A percentile compares a stretch with the other conserved stretches of the same genome.
Conservation (phyloP, 2,888 invertebrate genomes). For the Cheilosia vulpina region DNA sequence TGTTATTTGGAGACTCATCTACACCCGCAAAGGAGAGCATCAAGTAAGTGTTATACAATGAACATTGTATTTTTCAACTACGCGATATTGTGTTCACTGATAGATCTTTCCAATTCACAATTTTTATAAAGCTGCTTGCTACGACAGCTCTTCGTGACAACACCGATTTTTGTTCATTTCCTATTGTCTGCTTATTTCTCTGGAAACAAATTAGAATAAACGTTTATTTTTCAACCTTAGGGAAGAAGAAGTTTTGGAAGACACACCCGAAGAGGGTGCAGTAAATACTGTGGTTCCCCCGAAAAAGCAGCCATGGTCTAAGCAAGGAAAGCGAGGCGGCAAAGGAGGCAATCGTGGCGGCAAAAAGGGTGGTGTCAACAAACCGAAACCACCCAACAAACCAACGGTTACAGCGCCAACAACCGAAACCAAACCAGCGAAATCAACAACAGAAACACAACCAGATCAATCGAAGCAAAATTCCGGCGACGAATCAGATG, state of each 20-base stretch:
- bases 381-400: slow-evolving; percentile 82
- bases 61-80: no score
- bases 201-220: neutral
- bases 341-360: slow-evolving; percentile 86
- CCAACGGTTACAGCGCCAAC: slow-evolving; percentile 79
- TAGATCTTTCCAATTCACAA: neutral
- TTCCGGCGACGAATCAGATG: slow-evolving; percentile 84
- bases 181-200: neutral
- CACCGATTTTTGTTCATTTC: no score
- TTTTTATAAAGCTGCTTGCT: no score
- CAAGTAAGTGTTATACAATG: slow-evolving; percentile 83
- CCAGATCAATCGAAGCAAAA: slow-evolving; percentile 79
- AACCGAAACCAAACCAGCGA: slow-evolving; percentile 70
- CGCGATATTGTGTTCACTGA: no score
- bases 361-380: slow-evolving; percentile 80
- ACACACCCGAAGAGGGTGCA: slow-evolving; percentile 83
- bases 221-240: slow-evolving; percentile 72
- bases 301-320: slow-evolving; percentile 93
- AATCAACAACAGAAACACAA: slow-evolving; percentile 70
- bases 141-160: no score
- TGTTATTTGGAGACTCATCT: slow-evolving; percentile 91
- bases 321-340: slow-evolving; percentile 86
- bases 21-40: slow-evolving; percentile 87
- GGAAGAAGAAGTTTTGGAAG: slow-evolving; percentile 78
- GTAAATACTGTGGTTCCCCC: slow-evolving; percentile 78